phyloP scores from a whole-genome alignment of 2,113 vertebrate genomes.

The Caranx melampygus region DNA sequence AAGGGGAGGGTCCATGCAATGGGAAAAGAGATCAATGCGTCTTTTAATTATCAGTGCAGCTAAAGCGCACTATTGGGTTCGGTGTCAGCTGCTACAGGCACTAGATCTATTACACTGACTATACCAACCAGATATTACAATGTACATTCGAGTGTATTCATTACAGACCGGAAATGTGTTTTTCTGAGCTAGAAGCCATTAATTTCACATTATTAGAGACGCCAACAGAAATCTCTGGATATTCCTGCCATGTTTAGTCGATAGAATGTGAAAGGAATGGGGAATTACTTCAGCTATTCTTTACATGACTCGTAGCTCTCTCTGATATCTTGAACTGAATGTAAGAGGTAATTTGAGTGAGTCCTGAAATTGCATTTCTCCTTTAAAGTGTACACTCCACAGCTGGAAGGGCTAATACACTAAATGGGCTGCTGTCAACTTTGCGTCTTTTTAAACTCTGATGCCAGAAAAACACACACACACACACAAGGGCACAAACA shows the following conservation, averaged over 20 bases:
- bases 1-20: constrained; percentile 50
- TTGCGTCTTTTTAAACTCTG: constrained; percentile 13
- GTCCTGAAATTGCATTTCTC: constrained; percentile 2
- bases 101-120: constrained; percentile 67
- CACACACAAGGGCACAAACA: constrained; percentile 7
- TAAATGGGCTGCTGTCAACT: not conserved
- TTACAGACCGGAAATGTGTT: constrained; percentile 48
- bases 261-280: constrained; percentile 10
- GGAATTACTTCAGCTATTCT: not conserved
- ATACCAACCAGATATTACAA: constrained; percentile 37
- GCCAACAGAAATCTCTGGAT: constrained; percentile 17
- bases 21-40: constrained; percentile 75
- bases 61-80: constrained; percentile 68
- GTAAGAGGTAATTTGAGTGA: not conserved
- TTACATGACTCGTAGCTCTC: not conserved
- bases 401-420: not conserved
- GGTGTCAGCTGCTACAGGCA: constrained; percentile 54
- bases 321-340: not conserved
- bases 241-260: constrained; percentile 4
- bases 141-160: constrained; percentile 47
- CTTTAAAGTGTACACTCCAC: not conserved
- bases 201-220: constrained; percentile 30
- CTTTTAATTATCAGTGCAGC: constrained; percentile 81
- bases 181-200: constrained; percentile 28
- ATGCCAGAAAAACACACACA: not conserved